Percentiles rank a stretch among this genome's conserved stretches.
Evolutionary conservation across 2,888 invertebrate species (phyloP).

Genomic region (Aplocera efformata): DNA sequence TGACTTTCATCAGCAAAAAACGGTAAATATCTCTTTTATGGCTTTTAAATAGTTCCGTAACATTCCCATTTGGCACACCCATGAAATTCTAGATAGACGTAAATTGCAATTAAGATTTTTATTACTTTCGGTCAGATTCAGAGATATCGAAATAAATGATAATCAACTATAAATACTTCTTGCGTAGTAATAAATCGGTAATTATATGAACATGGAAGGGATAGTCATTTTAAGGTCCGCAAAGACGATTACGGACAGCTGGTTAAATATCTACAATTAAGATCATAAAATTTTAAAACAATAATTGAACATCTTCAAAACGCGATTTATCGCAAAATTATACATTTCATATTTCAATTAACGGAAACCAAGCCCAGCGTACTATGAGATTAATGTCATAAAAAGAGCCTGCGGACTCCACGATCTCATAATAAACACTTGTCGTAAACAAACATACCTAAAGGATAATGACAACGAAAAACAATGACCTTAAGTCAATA

Average conservation of each 20-base stretch:
- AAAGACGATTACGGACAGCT: constrained; percentile 2
- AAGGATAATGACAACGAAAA: constrained; percentile 10
- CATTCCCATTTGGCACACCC: constrained; percentile 11
- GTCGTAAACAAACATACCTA: constrained; percentile 4
- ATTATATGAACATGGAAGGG: too few relatives aligned
- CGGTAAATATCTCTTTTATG: constrained; percentile 13
- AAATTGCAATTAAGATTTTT: too few relatives aligned
- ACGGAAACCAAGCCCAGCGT: constrained; percentile 16
- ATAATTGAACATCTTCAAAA: constrained; percentile 11
- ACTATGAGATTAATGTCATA: constrained; percentile 24
- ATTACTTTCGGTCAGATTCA: too few relatives aligned
- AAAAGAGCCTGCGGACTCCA: constrained; percentile 12
- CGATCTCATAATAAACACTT: constrained; percentile 20
- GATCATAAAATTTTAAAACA: constrained; percentile 5
- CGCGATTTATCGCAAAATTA: constrained; percentile 27
- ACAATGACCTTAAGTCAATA: constrained; percentile 10
- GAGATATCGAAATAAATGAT: too few relatives aligned
- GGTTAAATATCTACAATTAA: constrained; percentile 3
- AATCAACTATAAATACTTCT: too few relatives aligned
- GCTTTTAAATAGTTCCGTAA: constrained; percentile 8
- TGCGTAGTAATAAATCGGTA: too few relatives aligned
- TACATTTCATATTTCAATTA: constrained; percentile 25
- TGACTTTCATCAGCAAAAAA: constrained; percentile 10
- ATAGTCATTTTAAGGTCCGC: too few relatives aligned
- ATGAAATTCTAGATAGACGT: not conserved